Evolutionary conservation across 2,113 vertebrate genomes (phyloP).

Genomic region (Colossoma macropomum): DNA sequence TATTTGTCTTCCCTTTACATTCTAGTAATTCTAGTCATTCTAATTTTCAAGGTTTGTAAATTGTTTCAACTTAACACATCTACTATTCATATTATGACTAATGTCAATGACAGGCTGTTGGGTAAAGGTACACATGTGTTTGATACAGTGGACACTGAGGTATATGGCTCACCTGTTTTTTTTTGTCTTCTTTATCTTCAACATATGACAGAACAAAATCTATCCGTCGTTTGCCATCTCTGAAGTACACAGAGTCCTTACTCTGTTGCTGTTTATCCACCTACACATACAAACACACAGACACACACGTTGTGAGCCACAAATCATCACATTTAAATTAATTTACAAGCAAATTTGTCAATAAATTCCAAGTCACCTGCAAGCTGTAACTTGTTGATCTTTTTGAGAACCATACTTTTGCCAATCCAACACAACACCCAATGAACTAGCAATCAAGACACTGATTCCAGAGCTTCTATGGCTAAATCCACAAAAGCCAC

Average conservation of each 20-base stretch:
- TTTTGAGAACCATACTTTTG: background rate
- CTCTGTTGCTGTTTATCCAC: slow-evolving; percentile 86
- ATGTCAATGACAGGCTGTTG: no score
- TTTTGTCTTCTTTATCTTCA: slow-evolving; percentile 87
- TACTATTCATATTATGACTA: no score
- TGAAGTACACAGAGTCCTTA: slow-evolving; percentile 96
- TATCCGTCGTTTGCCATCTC: slow-evolving; percentile 89
- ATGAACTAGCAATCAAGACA: background rate
- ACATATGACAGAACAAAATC: slow-evolving; percentile 95
- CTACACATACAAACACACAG: slow-evolving; percentile 69
- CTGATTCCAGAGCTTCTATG: background rate
- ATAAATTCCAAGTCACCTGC: background rate
- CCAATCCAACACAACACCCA: background rate
- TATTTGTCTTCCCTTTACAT: no score
- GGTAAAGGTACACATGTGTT: no score
- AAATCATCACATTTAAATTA: background rate
- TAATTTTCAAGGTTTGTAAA: no score
- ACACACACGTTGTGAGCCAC: slow-evolving; percentile 19
- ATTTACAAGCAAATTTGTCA: background rate
- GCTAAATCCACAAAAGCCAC: background rate
- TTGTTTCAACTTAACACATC: no score
- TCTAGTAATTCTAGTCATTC: no score
- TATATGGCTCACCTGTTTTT: slow-evolving; percentile 84
- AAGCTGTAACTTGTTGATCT: background rate
- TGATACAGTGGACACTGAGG: background rate